Evolutionary conservation across 1,140 invertebrate species (phyloP).

Genomic region (Sminthurinus signatus): DNA sequence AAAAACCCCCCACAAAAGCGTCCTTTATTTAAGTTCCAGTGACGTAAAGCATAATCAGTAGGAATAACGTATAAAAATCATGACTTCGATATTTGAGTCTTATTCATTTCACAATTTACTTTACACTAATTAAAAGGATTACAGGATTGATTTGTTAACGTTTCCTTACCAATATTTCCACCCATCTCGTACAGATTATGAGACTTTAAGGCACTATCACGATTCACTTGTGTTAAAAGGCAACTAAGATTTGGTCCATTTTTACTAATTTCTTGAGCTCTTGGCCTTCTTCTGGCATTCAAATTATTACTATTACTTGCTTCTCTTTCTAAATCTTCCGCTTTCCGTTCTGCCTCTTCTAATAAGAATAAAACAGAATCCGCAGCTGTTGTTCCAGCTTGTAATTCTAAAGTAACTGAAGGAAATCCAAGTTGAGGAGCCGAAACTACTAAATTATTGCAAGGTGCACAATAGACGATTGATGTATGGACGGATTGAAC

Average conservation of each 20-base stretch:
- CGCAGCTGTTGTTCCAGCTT: slow-evolving; percentile 48
- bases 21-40: too few species aligned
- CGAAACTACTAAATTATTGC: slow-evolving; percentile 47
- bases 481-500: not conserved
- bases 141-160: too few species aligned
- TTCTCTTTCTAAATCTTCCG: slow-evolving; percentile 38
- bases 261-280: slow-evolving; percentile 41
- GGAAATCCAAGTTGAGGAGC: slow-evolving; percentile 51
- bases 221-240: slow-evolving; percentile 47
- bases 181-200: slow-evolving; percentile 53
- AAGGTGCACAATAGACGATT: slow-evolving; percentile 34
- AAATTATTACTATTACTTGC: slow-evolving; percentile 19
- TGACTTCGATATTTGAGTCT: too few species aligned
- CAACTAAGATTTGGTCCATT: slow-evolving; percentile 46
- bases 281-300: slow-evolving; percentile 41
- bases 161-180: slow-evolving; percentile 52
- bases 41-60: too few species aligned
- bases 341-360: slow-evolving; percentile 39
- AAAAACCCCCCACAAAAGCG: too few species aligned
- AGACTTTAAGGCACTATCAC: slow-evolving; percentile 48
- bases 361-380: too few species aligned
- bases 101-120: too few species aligned
- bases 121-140: too few species aligned
- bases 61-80: too few species aligned
- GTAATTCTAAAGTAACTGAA: slow-evolving; percentile 48